Conservation (phyloP, 2,888 invertebrate genomes). For the Oscheius sp. region DNA sequence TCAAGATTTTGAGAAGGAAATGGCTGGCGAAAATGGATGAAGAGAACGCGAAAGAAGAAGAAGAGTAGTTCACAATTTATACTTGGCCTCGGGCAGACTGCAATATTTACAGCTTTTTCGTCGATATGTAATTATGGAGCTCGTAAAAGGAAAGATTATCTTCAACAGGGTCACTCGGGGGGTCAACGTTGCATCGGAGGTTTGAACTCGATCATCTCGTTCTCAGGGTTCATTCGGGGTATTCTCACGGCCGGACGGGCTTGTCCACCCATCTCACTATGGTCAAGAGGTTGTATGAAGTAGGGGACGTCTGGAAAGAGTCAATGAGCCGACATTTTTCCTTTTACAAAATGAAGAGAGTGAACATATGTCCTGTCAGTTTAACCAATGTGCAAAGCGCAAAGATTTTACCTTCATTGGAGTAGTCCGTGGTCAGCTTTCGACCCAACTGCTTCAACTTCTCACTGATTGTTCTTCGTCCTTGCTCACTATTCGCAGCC, state of each 20-base stretch:
- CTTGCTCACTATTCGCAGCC: background rate
- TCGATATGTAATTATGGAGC: slow-evolving; percentile 23
- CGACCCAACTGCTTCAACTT: slow-evolving; percentile 15
- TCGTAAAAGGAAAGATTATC: background rate
- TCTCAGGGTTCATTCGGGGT: slow-evolving; percentile 15
- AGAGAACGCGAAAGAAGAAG: slow-evolving; percentile 24
- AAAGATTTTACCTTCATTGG: slow-evolving; percentile 11
- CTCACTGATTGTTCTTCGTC: slow-evolving; percentile 18
- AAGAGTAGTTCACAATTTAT: background rate
- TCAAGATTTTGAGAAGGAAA: slow-evolving; percentile 58
- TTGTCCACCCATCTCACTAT: background rate
- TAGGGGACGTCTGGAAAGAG: slow-evolving; percentile 4
- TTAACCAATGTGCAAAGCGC: too few relatives aligned
- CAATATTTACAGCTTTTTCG: background rate
- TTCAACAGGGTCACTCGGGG: background rate
- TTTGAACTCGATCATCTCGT: slow-evolving; percentile 37
- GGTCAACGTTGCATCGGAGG: background rate
- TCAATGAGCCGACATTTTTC: background rate
- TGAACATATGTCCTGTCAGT: too few relatives aligned
- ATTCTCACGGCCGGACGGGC: slow-evolving; percentile 21
- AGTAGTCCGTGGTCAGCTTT: slow-evolving; percentile 14
- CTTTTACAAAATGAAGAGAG: background rate
- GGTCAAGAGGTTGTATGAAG: background rate
- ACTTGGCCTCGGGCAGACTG: background rate
- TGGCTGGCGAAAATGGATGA: slow-evolving; percentile 54